These are phyloP conservation scores for Sanderia malayensis DNA, from an alignment of 30 jellyfish, hydroid and myxozoan species.

Conservation along the genomic window DNA sequence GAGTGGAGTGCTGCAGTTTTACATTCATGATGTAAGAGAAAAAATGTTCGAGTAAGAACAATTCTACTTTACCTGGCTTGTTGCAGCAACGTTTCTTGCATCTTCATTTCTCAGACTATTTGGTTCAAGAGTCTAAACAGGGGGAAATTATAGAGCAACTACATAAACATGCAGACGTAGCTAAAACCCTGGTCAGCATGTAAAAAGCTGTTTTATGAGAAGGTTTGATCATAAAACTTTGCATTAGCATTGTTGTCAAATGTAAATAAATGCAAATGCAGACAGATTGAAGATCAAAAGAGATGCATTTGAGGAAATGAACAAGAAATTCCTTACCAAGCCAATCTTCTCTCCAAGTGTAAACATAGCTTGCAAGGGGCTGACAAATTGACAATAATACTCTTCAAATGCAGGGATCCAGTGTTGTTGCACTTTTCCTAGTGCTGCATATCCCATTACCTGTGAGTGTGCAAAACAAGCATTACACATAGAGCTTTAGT, in stretches of 20 bases:
- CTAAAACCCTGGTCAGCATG: no score
- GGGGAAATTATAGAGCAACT: neutral
- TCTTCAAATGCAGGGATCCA: conserved; percentile 26
- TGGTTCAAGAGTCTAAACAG: conserved; percentile 21
- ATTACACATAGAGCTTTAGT: no score
- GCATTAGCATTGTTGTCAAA: no score
- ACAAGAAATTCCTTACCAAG: conserved; percentile 30
- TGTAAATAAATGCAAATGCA: no score
- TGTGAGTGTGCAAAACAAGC: no score
- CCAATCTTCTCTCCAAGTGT: conserved; percentile 43
- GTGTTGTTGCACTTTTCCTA: conserved; percentile 9
- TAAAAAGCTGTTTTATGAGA: no score
- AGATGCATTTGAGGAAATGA: no score
- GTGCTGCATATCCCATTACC: conserved; percentile 62
- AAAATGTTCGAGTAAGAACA: neutral
- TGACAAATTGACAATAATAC: conserved; percentile 28
- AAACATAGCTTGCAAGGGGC: conserved; percentile 50
- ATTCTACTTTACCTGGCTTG: conserved; percentile 37
- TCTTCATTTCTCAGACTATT: conserved; percentile 19
- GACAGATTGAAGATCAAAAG: no score
- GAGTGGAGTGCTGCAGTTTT: no score
- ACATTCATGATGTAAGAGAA: no score
- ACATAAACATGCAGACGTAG: neutral
- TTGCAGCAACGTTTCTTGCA: conserved; percentile 44
- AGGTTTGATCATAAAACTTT: no score